Conservation (phyloP, 2,888 invertebrate genomes). For the Drosophila testacea region DNA sequence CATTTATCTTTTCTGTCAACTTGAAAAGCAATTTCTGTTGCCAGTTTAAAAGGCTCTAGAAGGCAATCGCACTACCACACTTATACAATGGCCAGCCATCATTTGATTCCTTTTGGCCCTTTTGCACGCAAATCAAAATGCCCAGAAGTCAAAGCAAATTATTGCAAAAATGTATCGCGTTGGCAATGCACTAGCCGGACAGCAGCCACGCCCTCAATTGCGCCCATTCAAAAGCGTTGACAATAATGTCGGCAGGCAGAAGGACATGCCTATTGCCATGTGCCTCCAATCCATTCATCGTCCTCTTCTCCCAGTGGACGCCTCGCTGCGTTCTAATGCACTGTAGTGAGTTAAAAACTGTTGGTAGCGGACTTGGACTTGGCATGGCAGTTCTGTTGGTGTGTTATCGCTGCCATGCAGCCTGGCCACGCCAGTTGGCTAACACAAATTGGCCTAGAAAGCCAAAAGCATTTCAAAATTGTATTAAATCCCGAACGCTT, state of each 20-base stretch:
- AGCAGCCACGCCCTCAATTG: slow-evolving; percentile 7
- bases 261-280: slow-evolving; percentile 7
- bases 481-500: slow-evolving; percentile 71
- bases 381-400: slow-evolving; percentile 14
- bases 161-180: slow-evolving; percentile 57
- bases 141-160: slow-evolving; percentile 54
- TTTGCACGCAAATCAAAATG: slow-evolving; percentile 51
- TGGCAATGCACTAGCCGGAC: slow-evolving; percentile 22
- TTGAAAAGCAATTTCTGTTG: slow-evolving; percentile 1
- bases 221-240: slow-evolving; percentile 46
- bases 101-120: background rate
- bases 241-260: slow-evolving; percentile 48
- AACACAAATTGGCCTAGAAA: slow-evolving; percentile 69
- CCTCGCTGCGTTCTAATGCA: slow-evolving; percentile 65
- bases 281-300: background rate
- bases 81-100: background rate
- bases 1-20: background rate
- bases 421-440: slow-evolving; percentile 41
- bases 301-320: slow-evolving; percentile 37
- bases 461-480: slow-evolving; percentile 76
- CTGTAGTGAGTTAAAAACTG: slow-evolving; percentile 26
- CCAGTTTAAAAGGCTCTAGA: background rate
- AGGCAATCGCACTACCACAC: slow-evolving; percentile 14
- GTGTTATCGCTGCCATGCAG: slow-evolving; percentile 76
- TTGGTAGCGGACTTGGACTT: slow-evolving; percentile 35